These are phyloP conservation scores for Phocoena phocoena DNA, from an alignment of 2,113 vertebrate species.

Conservation along the genomic window DNA sequence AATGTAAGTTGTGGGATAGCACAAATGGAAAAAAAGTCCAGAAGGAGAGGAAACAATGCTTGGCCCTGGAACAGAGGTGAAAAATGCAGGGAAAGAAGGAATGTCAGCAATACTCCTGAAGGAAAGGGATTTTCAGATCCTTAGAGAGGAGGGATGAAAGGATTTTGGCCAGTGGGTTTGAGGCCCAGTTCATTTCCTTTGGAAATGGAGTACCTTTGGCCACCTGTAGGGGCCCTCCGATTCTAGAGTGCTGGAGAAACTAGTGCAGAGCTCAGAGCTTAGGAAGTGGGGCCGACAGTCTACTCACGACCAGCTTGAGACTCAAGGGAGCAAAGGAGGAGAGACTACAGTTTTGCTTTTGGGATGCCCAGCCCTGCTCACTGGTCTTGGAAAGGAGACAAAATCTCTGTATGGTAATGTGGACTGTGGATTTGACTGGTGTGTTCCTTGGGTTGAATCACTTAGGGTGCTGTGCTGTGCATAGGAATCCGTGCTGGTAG, in stretches of 20 bases:
- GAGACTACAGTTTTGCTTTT: background rate
- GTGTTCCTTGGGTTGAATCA: background rate
- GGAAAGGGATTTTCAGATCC: background rate
- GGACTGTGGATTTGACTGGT: background rate
- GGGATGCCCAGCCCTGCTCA: background rate
- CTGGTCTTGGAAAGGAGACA: conserved; percentile 26
- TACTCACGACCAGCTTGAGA: background rate
- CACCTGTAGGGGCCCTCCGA: background rate
- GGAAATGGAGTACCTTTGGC: background rate
- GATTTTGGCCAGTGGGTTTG: background rate
- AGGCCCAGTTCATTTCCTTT: background rate
- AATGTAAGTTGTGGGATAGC: background rate
- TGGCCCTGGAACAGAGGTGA: background rate
- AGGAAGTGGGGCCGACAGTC: background rate
- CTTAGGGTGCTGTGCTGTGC: background rate
- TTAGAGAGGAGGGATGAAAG: background rate
- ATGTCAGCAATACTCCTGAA: background rate
- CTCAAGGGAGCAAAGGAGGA: background rate
- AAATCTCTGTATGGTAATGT: background rate
- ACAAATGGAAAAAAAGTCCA: background rate
- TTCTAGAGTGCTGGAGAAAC: background rate
- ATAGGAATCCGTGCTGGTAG: background rate
- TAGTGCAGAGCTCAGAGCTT: background rate
- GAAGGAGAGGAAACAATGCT: background rate
- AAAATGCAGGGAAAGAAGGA: rapidly evolving